These are phyloP conservation scores for Poecilia picta DNA, from an alignment of 2,797 vertebrate species.

Conservation along the genomic window DNA sequence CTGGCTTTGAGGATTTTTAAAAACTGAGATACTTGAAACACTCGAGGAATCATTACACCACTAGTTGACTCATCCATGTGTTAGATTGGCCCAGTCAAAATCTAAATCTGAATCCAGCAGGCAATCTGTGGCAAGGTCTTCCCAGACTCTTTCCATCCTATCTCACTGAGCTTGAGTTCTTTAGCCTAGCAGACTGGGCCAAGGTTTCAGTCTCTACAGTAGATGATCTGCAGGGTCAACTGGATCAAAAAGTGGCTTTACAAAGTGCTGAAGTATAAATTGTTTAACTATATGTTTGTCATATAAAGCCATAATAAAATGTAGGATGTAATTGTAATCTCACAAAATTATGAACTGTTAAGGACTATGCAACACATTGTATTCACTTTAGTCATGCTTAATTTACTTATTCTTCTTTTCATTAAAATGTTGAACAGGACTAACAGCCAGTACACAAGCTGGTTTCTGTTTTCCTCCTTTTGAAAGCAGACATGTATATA, in stretches of 20 bases:
- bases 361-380: not conserved
- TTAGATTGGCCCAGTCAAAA: no score
- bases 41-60: no score
- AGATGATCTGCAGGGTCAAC: not conserved
- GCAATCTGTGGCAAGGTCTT: no score
- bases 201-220: no score
- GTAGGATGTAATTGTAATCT: not conserved
- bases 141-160: no score
- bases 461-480: constrained; percentile 51
- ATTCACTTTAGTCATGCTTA: not conserved
- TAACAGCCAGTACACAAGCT: constrained; percentile 15
- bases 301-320: not conserved
- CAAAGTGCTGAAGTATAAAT: not conserved
- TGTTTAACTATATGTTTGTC: not conserved
- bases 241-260: not conserved
- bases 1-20: no score
- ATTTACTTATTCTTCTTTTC: not conserved
- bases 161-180: no score
- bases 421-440: not conserved
- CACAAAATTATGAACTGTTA: not conserved
- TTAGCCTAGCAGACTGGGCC: no score
- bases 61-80: no score
- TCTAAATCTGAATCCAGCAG: no score
- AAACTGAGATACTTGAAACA: no score
- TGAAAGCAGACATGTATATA: constrained; percentile 44